Evolutionary conservation across 2,113 vertebrate species (phyloP), one percentile per base, ranked within the genome.

Genomic region (Labeo catla): DNA sequence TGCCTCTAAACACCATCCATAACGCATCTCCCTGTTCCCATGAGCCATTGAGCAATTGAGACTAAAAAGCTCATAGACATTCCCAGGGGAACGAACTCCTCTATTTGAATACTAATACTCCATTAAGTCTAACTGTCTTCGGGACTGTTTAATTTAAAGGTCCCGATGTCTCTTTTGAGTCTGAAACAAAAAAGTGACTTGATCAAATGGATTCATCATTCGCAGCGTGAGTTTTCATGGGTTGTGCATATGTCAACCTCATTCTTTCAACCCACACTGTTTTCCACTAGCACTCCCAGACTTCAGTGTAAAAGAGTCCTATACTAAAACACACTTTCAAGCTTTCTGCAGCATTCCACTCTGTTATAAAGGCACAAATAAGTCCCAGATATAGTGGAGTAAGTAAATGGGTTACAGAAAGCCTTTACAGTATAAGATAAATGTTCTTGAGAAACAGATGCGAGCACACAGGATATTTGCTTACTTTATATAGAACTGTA

Each of bases 1-100:
- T 91, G 91, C 91, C 92, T 94, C 91, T 89, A 91, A 93, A 92
- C 91, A 89, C 89, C 85, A 91, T 92, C 92, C 87, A 89, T 93
- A 92, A 93, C 81, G 86, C 80, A 88, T 84, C 70, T 34, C 79
- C 45, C 76, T 68, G 12, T 81, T 86, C 77, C 85, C 76, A 80
- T 23, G 78, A 66, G 78, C 52, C 54, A 63, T 66, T 8, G 57
- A 50, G 77, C 77, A 84, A 90, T 87, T 87, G 74, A 74, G 89
- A 90, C 76, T 43, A 65, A 86, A 68, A 81, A 76, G 79, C 87
- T 15, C 28, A 83, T 63, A 50, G 74, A 84, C 50, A 84, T 76
- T 82, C 73, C 88, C 45, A 21, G 63, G 63, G 73, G 82, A 80
- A 81, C 66, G 47, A 84, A 76, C 76, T 85, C 74, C 28, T 34